Base-by-base conservation (phyloP, 92 coral and sea anemone genomes). In the Phenganax marumi region DNA sequence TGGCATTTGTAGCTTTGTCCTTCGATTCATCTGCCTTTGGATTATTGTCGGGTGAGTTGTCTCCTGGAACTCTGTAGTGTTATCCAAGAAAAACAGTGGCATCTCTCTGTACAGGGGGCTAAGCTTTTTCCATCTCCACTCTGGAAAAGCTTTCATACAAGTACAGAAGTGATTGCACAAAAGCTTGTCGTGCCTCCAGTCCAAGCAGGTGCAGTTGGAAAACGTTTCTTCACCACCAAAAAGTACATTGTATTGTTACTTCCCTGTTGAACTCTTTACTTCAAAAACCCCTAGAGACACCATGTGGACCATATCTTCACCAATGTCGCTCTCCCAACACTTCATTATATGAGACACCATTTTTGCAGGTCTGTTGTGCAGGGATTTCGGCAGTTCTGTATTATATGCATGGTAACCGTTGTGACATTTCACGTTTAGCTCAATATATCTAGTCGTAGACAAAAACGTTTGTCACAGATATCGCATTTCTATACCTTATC, bases 81-180 rank as follows among this genome's bases (percentile, higher is more conserved):
- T n/a, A n/a, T n/a, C n/a, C n/a, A n/a, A n/a, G n/a, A n/a, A n/a
- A n/a, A n/a, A n/a, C n/a, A n/a, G n/a, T n/a, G n/a, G n/a, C n/a
- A n/a, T n/a, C n/a, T n/a, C n/a, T n/a, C n/a, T n/a, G n/a, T n/a
- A n/a, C n/a, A n/a, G n/a, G n/a, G 25, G 5, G 19, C 84, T 57
- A n/a, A 63, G 84, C n/a, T 10, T 80, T 80, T n/a, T 80, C 84
- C 84, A 80, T 80, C 84, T 61, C 84, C 75, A 65, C 47, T 80
- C 76, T 46, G 84, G 84, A 33, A 65, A 80, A 56, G 84, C 74
- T 49, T 80, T 79, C 83, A 79, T 79, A 39, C 83, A 79, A 19
- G 73, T 55, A 81, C 84, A 66, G 76, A 81, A 81, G 75, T 81
- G 84, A 12, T 66, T 81, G 84, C 84, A 66, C 21, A 53, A 61